Percentiles rank a stretch among this genome's conserved stretches.
Evolutionary conservation across 1,140 invertebrate species (phyloP).

Genomic region (Nylanderia fulva): DNA sequence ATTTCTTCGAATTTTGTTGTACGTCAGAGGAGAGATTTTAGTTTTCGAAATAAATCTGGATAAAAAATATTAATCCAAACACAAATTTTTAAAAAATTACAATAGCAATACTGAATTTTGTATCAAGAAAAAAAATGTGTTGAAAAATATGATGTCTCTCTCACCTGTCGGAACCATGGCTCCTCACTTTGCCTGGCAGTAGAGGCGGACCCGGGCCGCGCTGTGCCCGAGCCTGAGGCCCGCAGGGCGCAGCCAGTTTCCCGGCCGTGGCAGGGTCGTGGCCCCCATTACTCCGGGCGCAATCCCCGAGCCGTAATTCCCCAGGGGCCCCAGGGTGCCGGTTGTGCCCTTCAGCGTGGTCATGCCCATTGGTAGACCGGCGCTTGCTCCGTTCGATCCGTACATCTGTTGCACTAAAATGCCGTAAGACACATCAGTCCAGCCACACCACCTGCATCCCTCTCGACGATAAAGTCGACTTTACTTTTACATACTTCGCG

Average conservation of each 20-base stretch:
- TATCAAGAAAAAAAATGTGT: background rate
- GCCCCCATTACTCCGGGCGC: conserved; percentile 84
- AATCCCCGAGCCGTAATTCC: conserved; percentile 76
- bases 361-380: conserved; percentile 88
- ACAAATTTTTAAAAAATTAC: conserved; percentile 11
- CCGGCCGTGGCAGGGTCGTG: conserved; percentile 89
- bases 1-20: too few relatives aligned
- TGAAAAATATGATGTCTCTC: conserved; percentile 63
- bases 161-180: conserved; percentile 87
- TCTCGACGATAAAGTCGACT: conserved; percentile 48
- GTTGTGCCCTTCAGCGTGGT: conserved; percentile 86
- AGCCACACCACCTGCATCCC: conserved; percentile 78
- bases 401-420: conserved; percentile 92
- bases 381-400: conserved; percentile 92
- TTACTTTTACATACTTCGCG: background rate
- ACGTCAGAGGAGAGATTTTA: too few relatives aligned
- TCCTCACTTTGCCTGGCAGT: conserved; percentile 91
- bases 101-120: background rate
- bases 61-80: too few relatives aligned
- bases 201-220: conserved; percentile 90
- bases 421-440: conserved; percentile 83
- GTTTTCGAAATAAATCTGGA: too few relatives aligned
- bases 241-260: conserved; percentile 97
- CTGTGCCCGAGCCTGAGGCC: conserved; percentile 92
- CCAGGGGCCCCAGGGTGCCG: conserved; percentile 82